A percentile compares a stretch with the other conserved stretches of the same genome.
These are phyloP conservation scores for Rhamnusium bicolor DNA, from an alignment of 2,888 invertebrate species.

Conservation along the genomic window DNA sequence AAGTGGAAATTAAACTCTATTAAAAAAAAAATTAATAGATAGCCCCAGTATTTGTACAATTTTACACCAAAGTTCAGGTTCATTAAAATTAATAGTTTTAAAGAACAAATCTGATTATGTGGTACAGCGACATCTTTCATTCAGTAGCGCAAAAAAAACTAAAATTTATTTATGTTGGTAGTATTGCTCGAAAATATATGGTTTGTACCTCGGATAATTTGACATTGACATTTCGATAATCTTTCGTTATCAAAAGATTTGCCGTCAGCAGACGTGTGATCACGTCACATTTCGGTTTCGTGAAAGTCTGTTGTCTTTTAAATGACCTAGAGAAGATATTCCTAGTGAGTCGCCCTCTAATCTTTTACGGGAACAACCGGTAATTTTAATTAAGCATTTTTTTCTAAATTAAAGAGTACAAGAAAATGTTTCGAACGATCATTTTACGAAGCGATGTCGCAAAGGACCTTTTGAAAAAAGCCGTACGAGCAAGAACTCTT, in stretches of 20 bases:
- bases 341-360: slow-evolving; percentile 63
- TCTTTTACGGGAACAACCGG: slow-evolving; percentile 43
- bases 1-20: too few species aligned
- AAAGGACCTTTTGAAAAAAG: slow-evolving; percentile 77
- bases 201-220: too few species aligned
- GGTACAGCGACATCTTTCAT: too few species aligned
- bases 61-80: too few species aligned
- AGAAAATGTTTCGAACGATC: slow-evolving; percentile 83
- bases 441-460: slow-evolving; percentile 80
- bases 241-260: not conserved
- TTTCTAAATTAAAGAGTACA: slow-evolving; percentile 33
- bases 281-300: slow-evolving; percentile 43
- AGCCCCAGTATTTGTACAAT: too few species aligned
- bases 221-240: slow-evolving; percentile 3
- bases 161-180: too few species aligned
- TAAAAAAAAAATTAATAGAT: too few species aligned
- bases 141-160: too few species aligned
- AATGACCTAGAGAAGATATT: slow-evolving; percentile 67
- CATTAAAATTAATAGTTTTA: too few species aligned
- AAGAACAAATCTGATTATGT: too few species aligned
- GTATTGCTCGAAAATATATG: too few species aligned
- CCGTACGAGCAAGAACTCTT: slow-evolving; percentile 74
- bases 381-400: slow-evolving; percentile 37
- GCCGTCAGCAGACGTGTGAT: slow-evolving; percentile 18
- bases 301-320: slow-evolving; percentile 68